Conservation (phyloP, 2,797 vertebrate species). For the Apogon talboti region DNA sequence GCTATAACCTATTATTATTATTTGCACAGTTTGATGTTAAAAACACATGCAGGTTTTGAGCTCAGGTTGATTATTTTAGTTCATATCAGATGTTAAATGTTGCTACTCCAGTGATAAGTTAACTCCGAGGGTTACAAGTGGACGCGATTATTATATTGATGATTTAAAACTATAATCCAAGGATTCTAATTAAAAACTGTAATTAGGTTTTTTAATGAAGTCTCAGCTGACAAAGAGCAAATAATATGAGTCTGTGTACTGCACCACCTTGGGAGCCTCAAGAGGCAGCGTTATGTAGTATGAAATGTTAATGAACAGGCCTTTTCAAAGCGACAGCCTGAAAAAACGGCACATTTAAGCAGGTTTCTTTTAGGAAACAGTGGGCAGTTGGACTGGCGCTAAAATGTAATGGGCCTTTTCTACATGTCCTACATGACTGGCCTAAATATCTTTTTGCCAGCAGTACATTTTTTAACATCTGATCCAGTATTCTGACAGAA, state of each 20-base stretch:
- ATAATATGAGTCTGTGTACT: slow-evolving; percentile 74
- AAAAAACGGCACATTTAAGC: slow-evolving; percentile 8
- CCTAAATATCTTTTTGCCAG: not conserved
- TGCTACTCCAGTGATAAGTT: slow-evolving; percentile 42
- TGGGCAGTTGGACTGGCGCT: slow-evolving; percentile 1
- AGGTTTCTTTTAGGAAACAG: slow-evolving; percentile 20
- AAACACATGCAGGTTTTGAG: not conserved
- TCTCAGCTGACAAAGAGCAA: slow-evolving; percentile 77
- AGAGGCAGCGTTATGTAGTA: slow-evolving; percentile 63
- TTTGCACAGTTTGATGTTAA: not conserved
- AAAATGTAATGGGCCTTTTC: not conserved
- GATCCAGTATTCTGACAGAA: not conserved
- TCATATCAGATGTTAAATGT: slow-evolving; percentile 21
- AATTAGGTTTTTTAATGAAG: slow-evolving; percentile 81
- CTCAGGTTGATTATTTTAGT: not conserved
- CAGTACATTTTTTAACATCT: not conserved
- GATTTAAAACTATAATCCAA: slow-evolving; percentile 72
- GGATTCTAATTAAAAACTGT: slow-evolving; percentile 81
- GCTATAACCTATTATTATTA: too few species aligned
- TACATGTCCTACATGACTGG: not conserved
- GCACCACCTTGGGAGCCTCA: slow-evolving; percentile 66
- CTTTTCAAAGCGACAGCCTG: slow-evolving; percentile 56
- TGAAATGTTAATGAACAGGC: slow-evolving; percentile 76
- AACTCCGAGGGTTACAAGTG: slow-evolving; percentile 44
- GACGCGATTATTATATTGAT: slow-evolving; percentile 69